phyloP scores from a whole-genome alignment of 2,888 invertebrate genomes.

The Falcaria lacertinaria region DNA sequence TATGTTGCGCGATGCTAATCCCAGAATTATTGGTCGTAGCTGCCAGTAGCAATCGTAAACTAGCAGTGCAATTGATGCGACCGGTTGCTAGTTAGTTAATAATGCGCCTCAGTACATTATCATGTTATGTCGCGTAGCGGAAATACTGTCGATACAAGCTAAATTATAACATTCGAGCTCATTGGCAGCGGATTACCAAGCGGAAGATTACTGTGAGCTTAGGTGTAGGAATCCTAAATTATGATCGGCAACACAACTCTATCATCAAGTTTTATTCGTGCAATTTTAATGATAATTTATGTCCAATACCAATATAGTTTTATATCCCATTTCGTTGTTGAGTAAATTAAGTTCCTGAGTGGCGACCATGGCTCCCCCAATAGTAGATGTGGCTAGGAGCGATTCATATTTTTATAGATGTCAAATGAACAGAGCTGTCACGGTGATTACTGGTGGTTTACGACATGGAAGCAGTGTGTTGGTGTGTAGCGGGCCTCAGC shows the following conservation, averaged over 20 bases:
- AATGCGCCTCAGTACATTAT: background rate
- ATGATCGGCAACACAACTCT: no score
- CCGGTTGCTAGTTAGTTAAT: constrained; percentile 1
- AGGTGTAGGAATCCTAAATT: no score
- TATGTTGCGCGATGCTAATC: background rate
- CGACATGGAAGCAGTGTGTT: background rate
- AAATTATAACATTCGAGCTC: background rate
- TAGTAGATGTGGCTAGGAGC: no score
- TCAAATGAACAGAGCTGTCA: constrained; percentile 24
- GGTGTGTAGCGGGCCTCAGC: background rate
- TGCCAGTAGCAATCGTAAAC: constrained; percentile 1
- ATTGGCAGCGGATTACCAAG: background rate
- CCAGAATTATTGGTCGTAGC: constrained; percentile 1
- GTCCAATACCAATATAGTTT: no score
- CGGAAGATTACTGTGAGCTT: no score
- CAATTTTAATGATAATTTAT: no score
- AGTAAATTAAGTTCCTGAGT: no score
- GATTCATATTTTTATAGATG: constrained; percentile 33
- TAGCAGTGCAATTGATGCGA: background rate
- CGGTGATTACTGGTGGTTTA: constrained; percentile 5
- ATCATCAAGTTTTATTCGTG: no score
- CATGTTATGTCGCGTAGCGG: background rate
- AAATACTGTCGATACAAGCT: background rate
- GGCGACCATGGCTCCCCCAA: no score
- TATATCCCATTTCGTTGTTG: no score